Evolutionary conservation across 2,888 invertebrate genomes (phyloP).

Genomic region (Magallana nippona): DNA sequence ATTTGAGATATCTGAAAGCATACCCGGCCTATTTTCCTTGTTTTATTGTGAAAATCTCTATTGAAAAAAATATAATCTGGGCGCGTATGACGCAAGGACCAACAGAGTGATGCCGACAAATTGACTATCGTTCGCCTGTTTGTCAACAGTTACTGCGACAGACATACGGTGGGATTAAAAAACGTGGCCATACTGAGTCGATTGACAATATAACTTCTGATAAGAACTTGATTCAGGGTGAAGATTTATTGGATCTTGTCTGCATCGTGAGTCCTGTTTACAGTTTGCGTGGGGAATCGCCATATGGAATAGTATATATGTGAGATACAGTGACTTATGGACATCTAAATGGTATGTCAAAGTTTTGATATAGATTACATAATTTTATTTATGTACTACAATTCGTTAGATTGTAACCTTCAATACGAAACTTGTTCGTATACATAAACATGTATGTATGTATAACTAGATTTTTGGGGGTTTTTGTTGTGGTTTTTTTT

Average conservation of each 20-base stretch:
- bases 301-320: neutral
- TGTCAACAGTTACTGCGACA: neutral
- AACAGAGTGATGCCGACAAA: neutral
- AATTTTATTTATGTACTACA: no score
- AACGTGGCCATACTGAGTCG: neutral
- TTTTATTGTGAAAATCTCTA: neutral
- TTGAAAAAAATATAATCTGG: neutral
- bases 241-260: slow-evolving; percentile 5
- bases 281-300: neutral
- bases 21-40: neutral
- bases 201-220: slow-evolving; percentile 15
- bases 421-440: no score
- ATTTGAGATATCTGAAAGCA: neutral
- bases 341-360: no score
- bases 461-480: no score
- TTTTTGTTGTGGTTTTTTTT: no score
- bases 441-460: no score
- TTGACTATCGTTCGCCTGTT: neutral
- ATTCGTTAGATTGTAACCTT: no score
- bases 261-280: slow-evolving; percentile 9
- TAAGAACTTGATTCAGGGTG: neutral
- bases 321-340: no score
- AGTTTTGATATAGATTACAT: no score
- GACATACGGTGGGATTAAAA: neutral
- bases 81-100: neutral